phyloP scores from a whole-genome alignment of 1,140 invertebrate genomes.

The Phortica variegata region DNA sequence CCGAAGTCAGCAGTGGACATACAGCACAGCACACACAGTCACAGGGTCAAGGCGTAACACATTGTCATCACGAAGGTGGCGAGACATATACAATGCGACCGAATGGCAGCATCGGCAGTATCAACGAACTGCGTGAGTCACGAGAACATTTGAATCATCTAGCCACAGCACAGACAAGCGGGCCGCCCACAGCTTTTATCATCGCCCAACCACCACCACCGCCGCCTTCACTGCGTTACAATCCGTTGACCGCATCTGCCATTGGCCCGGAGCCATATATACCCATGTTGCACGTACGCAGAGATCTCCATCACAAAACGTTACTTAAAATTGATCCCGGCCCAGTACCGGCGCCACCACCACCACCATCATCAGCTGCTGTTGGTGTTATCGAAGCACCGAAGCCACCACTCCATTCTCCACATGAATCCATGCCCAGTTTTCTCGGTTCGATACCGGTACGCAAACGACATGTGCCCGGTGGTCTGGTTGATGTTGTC shows the following conservation, averaged over 20 bases:
- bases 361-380: slow-evolving; percentile 30
- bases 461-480: slow-evolving; percentile 58
- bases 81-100: slow-evolving; percentile 70
- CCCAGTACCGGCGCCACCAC: slow-evolving; percentile 48
- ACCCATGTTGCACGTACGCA: slow-evolving; percentile 69
- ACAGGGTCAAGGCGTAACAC: slow-evolving; percentile 61
- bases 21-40: slow-evolving; percentile 20
- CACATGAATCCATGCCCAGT: slow-evolving; percentile 59
- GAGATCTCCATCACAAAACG: slow-evolving; percentile 67
- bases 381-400: too few relatives aligned
- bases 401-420: slow-evolving; percentile 44
- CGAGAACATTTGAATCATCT: slow-evolving; percentile 18
- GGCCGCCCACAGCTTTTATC: too few relatives aligned
- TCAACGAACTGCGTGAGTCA: slow-evolving; percentile 5
- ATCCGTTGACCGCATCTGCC: slow-evolving; percentile 24
- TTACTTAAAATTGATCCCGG: slow-evolving; percentile 36
- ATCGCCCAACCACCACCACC: slow-evolving; percentile 55
- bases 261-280: slow-evolving; percentile 56
- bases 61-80: slow-evolving; percentile 66
- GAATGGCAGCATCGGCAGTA: slow-evolving; percentile 12
- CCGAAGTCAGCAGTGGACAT: neutral
- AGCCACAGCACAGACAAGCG: slow-evolving; percentile 40
- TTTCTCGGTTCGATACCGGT: slow-evolving; percentile 63
- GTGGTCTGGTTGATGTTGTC: slow-evolving; percentile 12
- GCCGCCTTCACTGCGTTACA: slow-evolving; percentile 29